Percentiles rank a stretch among this genome's conserved stretches.
These are phyloP conservation scores for Asbolus verrucosus DNA, from an alignment of 1,140 invertebrate species.

Conservation along the genomic window DNA sequence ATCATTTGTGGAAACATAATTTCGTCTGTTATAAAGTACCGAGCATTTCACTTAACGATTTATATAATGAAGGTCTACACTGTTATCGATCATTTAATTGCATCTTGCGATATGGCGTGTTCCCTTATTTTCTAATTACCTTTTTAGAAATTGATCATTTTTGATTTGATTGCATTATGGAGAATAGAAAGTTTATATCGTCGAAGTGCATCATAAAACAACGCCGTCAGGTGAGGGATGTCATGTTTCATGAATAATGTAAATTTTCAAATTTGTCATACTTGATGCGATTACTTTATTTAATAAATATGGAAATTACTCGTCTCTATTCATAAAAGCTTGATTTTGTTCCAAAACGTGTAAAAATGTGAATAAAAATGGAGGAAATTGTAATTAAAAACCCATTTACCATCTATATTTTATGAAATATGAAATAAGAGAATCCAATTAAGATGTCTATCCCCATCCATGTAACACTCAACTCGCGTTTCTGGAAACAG, in stretches of 20 bases:
- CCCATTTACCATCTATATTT: no score
- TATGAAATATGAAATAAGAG: no score
- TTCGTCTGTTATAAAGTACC: neutral
- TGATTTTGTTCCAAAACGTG: conserved; percentile 1
- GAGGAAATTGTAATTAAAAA: conserved; percentile 34
- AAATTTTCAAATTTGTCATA: conserved; percentile 29
- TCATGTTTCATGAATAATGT: conserved; percentile 19
- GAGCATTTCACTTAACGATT: neutral
- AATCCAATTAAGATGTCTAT: conserved; percentile 12
- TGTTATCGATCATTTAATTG: conserved; percentile 3
- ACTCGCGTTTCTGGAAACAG: no score
- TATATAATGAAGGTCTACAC: neutral
- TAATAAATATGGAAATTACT: conserved; percentile 36
- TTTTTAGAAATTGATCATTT: neutral
- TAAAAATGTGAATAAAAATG: neutral
- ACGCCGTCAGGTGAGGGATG: conserved; percentile 13
- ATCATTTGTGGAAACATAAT: no score
- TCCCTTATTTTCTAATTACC: neutral
- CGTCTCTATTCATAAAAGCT: conserved; percentile 21
- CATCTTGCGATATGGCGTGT: neutral
- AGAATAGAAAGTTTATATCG: neutral
- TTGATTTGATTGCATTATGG: neutral
- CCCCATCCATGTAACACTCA: neutral
- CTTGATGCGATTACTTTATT: conserved; percentile 31
- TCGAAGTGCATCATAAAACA: conserved; percentile 12